Evolutionary conservation across 1,140 invertebrate species (phyloP).

Genomic region (Drosophila nikananu): DNA sequence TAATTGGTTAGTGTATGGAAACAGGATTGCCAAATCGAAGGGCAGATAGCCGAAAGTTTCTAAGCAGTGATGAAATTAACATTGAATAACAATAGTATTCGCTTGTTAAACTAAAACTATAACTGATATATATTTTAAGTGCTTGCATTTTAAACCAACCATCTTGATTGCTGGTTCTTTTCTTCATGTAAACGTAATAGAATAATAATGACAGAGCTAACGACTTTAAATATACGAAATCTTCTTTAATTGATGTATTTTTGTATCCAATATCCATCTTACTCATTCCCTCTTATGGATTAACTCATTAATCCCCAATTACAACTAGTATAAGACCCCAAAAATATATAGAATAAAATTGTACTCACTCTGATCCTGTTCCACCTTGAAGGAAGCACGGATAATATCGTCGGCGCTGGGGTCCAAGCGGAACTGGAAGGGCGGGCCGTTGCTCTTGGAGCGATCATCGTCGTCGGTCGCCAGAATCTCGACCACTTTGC

Average conservation of each 20-base stretch:
- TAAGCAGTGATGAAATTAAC: conserved; percentile 2
- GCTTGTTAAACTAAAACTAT: background rate
- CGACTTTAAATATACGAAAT: background rate
- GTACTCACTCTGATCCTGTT: conserved; percentile 95
- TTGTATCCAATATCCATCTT: too few species aligned
- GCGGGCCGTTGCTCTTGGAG: conserved; percentile 97
- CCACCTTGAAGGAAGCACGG: conserved; percentile 96
- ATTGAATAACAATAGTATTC: background rate
- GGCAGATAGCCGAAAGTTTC: conserved; percentile 3
- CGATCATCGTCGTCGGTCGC: conserved; percentile 98
- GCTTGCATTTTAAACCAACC: background rate
- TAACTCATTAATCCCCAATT: background rate
- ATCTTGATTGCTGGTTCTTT: background rate
- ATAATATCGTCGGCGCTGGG: conserved; percentile 97
- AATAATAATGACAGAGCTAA: background rate
- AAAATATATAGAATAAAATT: too few species aligned
- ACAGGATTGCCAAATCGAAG: conserved; percentile 21
- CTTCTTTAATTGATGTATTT: background rate
- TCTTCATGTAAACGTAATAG: background rate
- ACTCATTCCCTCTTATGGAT: background rate
- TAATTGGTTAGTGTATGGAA: conserved; percentile 39
- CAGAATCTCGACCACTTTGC: conserved; percentile 96
- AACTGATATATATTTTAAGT: background rate
- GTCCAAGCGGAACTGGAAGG: conserved; percentile 96
- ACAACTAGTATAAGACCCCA: background rate